Conservation (phyloP, 2,113 vertebrate species). For the Syngnathoides biaculeatus region DNA sequence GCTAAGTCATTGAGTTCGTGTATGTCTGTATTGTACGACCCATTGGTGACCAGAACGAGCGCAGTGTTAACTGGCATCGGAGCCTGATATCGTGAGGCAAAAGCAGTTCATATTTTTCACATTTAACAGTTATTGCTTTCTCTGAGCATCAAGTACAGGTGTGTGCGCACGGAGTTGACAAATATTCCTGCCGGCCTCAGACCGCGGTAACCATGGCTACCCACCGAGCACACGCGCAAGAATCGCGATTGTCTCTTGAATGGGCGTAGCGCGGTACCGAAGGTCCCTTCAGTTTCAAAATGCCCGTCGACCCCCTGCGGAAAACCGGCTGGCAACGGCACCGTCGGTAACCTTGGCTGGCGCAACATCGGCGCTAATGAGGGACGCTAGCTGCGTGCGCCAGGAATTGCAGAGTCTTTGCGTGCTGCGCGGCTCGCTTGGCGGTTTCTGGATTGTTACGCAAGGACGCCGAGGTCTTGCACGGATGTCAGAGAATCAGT, state of each 20-base stretch:
- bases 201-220: constrained; percentile 2
- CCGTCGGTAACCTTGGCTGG: constrained; percentile 30
- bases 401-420: constrained; percentile 46
- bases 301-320: constrained; percentile 46
- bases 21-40: too few relatives aligned
- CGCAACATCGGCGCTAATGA: constrained; percentile 58
- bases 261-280: constrained; percentile 10
- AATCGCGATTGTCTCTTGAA: constrained; percentile 20
- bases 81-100: too few relatives aligned
- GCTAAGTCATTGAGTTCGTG: too few relatives aligned
- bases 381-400: constrained; percentile 48
- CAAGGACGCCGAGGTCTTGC: constrained; percentile 11
- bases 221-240: background rate
- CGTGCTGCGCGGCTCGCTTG: constrained; percentile 23
- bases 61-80: too few relatives aligned
- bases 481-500: background rate
- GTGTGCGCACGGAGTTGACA: background rate
- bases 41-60: too few relatives aligned
- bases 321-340: constrained; percentile 20
- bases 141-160: background rate
- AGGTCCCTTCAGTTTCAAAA: constrained; percentile 33
- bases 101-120: too few relatives aligned
- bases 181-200: background rate
- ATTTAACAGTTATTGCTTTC: background rate
- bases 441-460: constrained; percentile 58